A percentile compares a stretch with the other conserved stretches of the same genome.
Evolutionary conservation across 2,113 vertebrate species (phyloP).

Genomic region (Mastomys coucha): DNA sequence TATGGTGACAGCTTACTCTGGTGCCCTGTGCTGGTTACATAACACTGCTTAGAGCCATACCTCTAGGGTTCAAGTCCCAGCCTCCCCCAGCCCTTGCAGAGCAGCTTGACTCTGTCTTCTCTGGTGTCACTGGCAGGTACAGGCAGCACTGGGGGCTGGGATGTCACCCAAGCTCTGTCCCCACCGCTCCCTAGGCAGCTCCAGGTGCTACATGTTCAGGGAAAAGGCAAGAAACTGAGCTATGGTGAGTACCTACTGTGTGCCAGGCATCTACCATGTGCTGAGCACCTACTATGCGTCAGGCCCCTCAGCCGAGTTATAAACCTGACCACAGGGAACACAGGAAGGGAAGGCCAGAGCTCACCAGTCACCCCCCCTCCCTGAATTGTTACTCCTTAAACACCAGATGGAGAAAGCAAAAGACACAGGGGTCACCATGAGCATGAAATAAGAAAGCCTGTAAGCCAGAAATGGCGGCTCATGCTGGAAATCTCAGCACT

Average conservation of each 20-base stretch:
- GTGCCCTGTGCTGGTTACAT: not conserved
- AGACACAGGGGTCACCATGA: not conserved
- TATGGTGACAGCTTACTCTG: accelerated
- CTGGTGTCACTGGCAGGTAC: not conserved
- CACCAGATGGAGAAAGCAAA: not conserved
- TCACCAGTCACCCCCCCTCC: not conserved
- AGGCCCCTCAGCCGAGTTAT: accelerated
- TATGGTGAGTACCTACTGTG: not conserved
- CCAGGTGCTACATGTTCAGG: not conserved
- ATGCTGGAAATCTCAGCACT: too few relatives aligned
- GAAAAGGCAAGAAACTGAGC: not conserved
- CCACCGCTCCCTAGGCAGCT: not conserved
- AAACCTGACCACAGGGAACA: not conserved
- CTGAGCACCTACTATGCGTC: not conserved
- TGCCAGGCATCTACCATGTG: too few relatives aligned
- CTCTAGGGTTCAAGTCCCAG: not conserved
- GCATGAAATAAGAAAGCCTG: not conserved
- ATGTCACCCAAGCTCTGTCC: not conserved
- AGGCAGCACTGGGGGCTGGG: too few relatives aligned
- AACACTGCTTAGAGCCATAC: not conserved
- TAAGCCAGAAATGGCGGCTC: not conserved
- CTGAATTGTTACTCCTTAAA: not conserved
- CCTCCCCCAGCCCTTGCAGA: not conserved
- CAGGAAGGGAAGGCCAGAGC: not conserved
- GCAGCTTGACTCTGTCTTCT: too few relatives aligned